Base-by-base conservation (phyloP, 2,888 invertebrate species). In the Quadriops clusia region DNA sequence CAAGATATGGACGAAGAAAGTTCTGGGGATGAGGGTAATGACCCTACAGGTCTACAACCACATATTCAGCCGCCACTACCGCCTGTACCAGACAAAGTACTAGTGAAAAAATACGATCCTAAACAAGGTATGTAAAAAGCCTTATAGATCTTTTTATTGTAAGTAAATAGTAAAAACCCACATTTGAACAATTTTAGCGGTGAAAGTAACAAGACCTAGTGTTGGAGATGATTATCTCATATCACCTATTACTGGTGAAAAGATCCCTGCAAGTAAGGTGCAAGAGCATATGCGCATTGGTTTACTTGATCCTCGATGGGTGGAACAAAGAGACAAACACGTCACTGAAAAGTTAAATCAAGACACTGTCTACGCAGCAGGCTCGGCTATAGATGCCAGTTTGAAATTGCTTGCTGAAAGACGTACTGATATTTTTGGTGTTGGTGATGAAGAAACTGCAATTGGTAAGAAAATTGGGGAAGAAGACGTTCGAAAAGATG, bases 391-490 rank as follows among this genome's bases (percentile, higher is more conserved):
- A 50, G 93, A 94, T 54, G 87, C 87, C 21, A 91, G 87, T 53
- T 74, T 98, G 53, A 93, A 93, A 58, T 81, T 89, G 55, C 68
- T 98, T 50, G 98, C 98, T 0, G 97, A 98, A 58, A 76, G 98
- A 44, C 91, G 98, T 80, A 97, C 98, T 2, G 98, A 98, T 71
- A 98, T 98, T 63, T 99, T 99, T 65, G 98, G 98, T 64, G 87
- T 91, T 38, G 97, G 97, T 34, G 90, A 90, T 58, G 95, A 97
- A 60, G 98, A 98, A 70, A 95, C 97, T 0, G 89, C 90, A 13
- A 99, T 98, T 56, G 98, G 98, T 67, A 94, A 94, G 65, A 98
- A 97, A 68, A 84, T 94, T 38, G 90, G 90, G 2, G 90, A 90
- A 55, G 74, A 74, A 41, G 86, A 86, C 60, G 72, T 74, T 17